Evolutionary conservation across 2,113 vertebrate genomes (phyloP).

Genomic region (Microcebus griseorufus): DNA sequence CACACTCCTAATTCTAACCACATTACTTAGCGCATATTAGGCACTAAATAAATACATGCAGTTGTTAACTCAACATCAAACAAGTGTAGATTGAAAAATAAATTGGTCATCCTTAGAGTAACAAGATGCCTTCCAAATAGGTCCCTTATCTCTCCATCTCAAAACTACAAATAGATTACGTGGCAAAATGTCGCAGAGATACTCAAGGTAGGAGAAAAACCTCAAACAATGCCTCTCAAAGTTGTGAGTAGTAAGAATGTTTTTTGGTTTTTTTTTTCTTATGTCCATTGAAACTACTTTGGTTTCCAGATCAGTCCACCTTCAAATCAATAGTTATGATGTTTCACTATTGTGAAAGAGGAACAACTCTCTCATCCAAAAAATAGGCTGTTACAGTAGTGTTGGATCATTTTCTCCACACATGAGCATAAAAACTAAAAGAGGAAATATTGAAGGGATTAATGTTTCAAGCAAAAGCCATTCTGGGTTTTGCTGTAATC

Average conservation of each 20-base stretch:
- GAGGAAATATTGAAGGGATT: conserved; percentile 35
- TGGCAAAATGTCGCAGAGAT: not conserved
- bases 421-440: conserved; percentile 40
- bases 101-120: not conserved
- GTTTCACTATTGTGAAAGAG: conserved; percentile 56
- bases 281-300: not conserved
- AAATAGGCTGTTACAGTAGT: not conserved
- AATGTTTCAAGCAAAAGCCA: conserved; percentile 57
- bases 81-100: not conserved
- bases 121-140: not conserved
- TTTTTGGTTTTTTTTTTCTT: not conserved
- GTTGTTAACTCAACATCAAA: not conserved
- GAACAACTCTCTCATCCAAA: conserved; percentile 46
- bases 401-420: conserved; percentile 17
- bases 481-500: not conserved
- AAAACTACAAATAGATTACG: conserved; percentile 16
- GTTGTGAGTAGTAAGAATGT: not conserved
- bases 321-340: conserved; percentile 53
- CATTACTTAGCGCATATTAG: not conserved
- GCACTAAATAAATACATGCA: not conserved
- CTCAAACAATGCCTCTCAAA: not conserved
- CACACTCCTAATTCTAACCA: not conserved
- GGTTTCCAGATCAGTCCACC: not conserved
- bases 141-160: not conserved
- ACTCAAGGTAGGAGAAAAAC: not conserved